These are phyloP conservation scores for Lycorma delicatula DNA, from an alignment of 1,140 invertebrate species.

Conservation along the genomic window DNA sequence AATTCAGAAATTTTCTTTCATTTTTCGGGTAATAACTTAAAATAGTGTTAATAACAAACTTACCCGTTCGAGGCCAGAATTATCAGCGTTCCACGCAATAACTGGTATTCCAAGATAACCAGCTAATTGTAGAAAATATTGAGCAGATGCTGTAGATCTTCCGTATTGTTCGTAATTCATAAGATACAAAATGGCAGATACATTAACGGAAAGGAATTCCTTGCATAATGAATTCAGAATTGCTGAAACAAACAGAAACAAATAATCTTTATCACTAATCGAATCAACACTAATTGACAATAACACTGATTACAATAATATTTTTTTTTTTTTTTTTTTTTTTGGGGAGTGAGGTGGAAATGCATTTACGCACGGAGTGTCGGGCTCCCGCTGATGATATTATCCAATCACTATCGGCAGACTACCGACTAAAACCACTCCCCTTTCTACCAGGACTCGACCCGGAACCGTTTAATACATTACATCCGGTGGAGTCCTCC, in stretches of 20 bases:
- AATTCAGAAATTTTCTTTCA: too few relatives aligned
- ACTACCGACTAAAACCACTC: too few relatives aligned
- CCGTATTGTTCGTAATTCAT: conserved; percentile 85
- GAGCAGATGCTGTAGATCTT: conserved; percentile 80
- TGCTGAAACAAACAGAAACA: conserved; percentile 48
- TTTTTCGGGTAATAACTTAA: too few relatives aligned
- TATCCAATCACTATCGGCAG: too few relatives aligned
- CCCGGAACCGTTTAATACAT: too few relatives aligned
- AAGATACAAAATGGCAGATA: conserved; percentile 85
- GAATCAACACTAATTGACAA: not conserved
- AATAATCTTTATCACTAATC: not conserved
- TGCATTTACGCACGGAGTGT: not conserved
- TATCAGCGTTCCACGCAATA: conserved; percentile 91
- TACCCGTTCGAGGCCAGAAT: conserved; percentile 71
- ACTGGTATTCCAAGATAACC: conserved; percentile 79
- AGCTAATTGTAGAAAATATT: conserved; percentile 87
- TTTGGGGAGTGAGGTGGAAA: not conserved
- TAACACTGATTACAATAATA: not conserved
- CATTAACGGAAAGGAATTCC: conserved; percentile 78
- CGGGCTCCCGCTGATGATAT: not conserved
- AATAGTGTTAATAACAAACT: too few relatives aligned
- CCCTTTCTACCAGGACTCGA: too few relatives aligned
- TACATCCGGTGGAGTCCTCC: too few relatives aligned
- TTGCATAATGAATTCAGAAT: conserved; percentile 79
- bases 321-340: not conserved